Base-by-base conservation (phyloP, 2,113 vertebrate genomes). In the Pelvicachromis taeniatus region DNA sequence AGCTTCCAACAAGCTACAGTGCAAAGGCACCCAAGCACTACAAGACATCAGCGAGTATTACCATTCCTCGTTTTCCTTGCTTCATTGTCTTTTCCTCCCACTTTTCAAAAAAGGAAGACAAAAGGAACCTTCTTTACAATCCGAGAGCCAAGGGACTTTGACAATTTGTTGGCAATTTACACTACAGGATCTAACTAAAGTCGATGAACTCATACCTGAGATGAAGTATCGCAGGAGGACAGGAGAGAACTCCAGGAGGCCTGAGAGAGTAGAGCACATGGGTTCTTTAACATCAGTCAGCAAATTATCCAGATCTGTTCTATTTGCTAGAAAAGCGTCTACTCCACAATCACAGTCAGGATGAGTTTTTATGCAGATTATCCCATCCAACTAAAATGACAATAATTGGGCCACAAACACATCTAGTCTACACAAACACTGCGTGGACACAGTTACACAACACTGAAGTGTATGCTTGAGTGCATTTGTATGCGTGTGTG, bases 211-310 rank as follows among this genome's bases (percentile, higher is more conserved):
- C 94, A 88, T 95, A 96, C 96, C 95, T 95, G 95, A 94, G 85
- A 95, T 85, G 92, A 95, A 88, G 93, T 95, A 95, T 85, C 91
- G 92, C 23, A 96, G 93, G 89, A 94, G 92, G 63, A 96, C 90
- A 9, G 94, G 93, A 13, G 95, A 94, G 81, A 95, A 91, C 84
- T 95, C 92, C 94, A 93, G 90, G 80, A 94, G 85, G 89, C 92
- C 95, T 96, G 94, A 89, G 94, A 94, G 93, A 92, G 89, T 50
- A 91, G 84, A 93, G 85, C 85, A 93, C 50, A 92, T 14, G 16
- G 26, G 80, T 92, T 87, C 85, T 91, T 92, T 86, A 91, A 83
- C 78, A 84, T 77, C 82, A 91, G 54, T 75, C 85, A 78, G 61
- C 31, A 82, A 78, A 85, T 82, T 9, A 54, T 23, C 48, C 23